Evolutionary conservation across 2,113 vertebrate species (phyloP).

Genomic region (Eulemur rufifrons): DNA sequence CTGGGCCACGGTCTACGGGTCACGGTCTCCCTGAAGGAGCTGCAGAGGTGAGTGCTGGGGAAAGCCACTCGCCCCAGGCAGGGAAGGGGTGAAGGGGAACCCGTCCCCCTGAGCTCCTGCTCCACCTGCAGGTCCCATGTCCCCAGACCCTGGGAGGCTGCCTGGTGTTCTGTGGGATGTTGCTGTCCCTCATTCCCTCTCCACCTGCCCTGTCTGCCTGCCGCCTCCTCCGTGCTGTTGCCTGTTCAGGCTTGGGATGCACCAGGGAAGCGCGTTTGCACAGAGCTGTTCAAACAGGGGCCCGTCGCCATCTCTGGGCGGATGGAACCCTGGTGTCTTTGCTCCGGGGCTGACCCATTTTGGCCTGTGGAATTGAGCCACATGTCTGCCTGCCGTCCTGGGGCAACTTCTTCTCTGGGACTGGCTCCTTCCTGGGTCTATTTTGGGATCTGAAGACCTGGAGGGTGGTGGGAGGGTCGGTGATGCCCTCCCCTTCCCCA

Average conservation of each 20-base stretch:
- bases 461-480: accelerated
- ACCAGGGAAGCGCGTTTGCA: background rate
- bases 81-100: background rate
- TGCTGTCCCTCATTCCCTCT: accelerated
- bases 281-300: background rate
- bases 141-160: background rate
- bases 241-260: background rate
- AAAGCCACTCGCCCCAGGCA: background rate
- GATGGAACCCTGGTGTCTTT: accelerated
- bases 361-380: background rate
- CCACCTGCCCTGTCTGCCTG: background rate
- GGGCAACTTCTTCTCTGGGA: background rate
- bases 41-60: conserved; percentile 92
- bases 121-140: background rate
- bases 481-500: too few relatives aligned
- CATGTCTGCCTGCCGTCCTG: background rate
- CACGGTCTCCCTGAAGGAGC: conserved; percentile 96
- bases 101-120: accelerated
- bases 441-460: background rate
- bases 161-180: background rate
- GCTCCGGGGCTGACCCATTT: background rate
- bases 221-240: accelerated
- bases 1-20: conserved; percentile 94
- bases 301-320: background rate
- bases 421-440: background rate